These are phyloP conservation scores for Nesidiocoris tenuis DNA, from an alignment of 2,888 invertebrate species.

Conservation along the genomic window DNA sequence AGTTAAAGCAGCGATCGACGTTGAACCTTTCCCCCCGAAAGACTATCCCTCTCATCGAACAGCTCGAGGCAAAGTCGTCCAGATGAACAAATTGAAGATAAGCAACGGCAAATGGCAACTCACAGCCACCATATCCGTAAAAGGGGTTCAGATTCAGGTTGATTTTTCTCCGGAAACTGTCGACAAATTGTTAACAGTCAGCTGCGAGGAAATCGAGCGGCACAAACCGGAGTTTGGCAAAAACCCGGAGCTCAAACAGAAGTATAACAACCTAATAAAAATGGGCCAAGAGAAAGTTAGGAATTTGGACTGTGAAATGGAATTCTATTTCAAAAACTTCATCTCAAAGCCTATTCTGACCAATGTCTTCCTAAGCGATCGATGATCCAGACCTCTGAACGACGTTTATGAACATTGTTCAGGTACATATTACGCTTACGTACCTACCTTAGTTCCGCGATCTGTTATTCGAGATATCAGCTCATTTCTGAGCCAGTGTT, in stretches of 20 bases:
- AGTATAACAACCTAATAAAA: slow-evolving; percentile 45
- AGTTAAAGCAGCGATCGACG: neutral
- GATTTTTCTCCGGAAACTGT: slow-evolving; percentile 45
- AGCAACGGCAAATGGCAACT: slow-evolving; percentile 39
- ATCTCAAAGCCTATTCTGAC: slow-evolving; percentile 44
- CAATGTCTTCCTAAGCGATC: slow-evolving; percentile 41
- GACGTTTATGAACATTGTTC: too few species aligned
- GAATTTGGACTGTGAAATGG: slow-evolving; percentile 44
- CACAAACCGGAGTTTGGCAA: slow-evolving; percentile 38
- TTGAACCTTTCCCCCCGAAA: slow-evolving; percentile 44
- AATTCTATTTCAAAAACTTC: slow-evolving; percentile 40
- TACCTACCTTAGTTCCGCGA: too few species aligned
- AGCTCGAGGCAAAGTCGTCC: slow-evolving; percentile 27
- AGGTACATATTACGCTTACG: too few species aligned
- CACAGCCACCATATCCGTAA: slow-evolving; percentile 34
- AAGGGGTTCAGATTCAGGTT: slow-evolving; percentile 45
- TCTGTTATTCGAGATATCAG: too few species aligned
- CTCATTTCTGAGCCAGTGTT: too few species aligned
- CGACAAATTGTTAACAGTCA: slow-evolving; percentile 47
- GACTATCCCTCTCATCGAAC: slow-evolving; percentile 28
- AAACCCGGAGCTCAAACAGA: slow-evolving; percentile 46
- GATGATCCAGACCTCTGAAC: too few species aligned
- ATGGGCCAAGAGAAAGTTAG: slow-evolving; percentile 37
- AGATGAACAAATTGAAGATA: slow-evolving; percentile 43
- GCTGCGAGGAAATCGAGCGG: slow-evolving; percentile 45